Base-by-base conservation (phyloP, 2,888 invertebrate genomes). In the Pseudococcus longispinus region DNA sequence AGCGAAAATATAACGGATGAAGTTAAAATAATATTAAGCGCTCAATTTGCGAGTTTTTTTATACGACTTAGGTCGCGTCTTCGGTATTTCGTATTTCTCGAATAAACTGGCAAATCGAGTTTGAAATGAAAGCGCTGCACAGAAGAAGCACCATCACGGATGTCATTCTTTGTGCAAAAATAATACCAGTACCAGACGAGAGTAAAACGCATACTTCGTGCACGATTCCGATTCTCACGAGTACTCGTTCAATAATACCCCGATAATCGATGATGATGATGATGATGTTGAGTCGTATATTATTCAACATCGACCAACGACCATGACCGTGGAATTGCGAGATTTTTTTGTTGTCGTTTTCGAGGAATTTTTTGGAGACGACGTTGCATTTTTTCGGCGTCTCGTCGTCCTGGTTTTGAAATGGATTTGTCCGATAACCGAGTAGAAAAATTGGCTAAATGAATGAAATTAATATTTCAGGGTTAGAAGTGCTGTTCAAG, bases 161-260 rank as follows among this genome's bases (percentile, higher is more conserved):
- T 60, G 60, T 60, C 60, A 9, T 60, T 60, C 60, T 60, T 60
- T 60, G 60, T 60, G 60, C 60, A 23, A 60, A 60, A 60, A 60
- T 55, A 13, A 23, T 60, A 23, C 23, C 8, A 60, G 23, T 60
- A 60, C 9, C 2, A 60, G 6, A 8, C 18, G n/a, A 55, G n/a
- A 18, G n/a, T 55, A 23, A 60, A 23, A 60, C 18, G 70, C 26
- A 18, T 65, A 70, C 29, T 70, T 70, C 32, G 32, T 60, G 60
- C 60, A 15, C 29, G 70, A 70, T 70, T 70, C 70, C 29, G 70
- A 70, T 70, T 70, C 70, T 70, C 70, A 70, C 70, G 70, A 70
- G 70, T 29, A 70, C 32, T 13, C 29, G 11, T 70, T 15, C 5
- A 70, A 70, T 23, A 26, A 70, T 29, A 70, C 29, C 29, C 11